Evolutionary conservation across 2,797 vertebrate species (phyloP), one percentile per base, ranked within the genome.

Genomic region (Orestias chungarensis): DNA sequence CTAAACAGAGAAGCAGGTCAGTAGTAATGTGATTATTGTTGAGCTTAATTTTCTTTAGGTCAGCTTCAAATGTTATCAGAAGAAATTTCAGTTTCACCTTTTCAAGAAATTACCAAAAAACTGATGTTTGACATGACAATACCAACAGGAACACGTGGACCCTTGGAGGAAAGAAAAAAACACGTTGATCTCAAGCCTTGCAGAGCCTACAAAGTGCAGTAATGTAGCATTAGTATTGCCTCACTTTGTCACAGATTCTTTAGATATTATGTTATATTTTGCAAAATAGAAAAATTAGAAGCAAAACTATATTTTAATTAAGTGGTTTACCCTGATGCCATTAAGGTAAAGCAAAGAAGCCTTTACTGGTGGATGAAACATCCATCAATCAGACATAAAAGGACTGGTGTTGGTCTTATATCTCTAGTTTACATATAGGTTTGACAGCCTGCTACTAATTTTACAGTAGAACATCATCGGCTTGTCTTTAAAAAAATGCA

Each of bases 51-150:
- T 87, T 83, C 68, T 67, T 55, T 64, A 25, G 69, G 79, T 82
- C 71, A 38, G 27, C 68, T 68, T 78, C 64, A 49, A 79, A 70
- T 71, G 43, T 86, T 85, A 86, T 80, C 70, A 74, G 83, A 75
- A 68, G 76, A 82, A 92, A 91, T 92, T 89, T 91, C 79, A 80
- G 81, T 75, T 57, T 81, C 88, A 91, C 83, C 86, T 82, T 86
- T 73, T 65, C 71, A 27, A 64, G 44, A 69, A 43, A n/a, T 66
- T 54, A 74, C 89, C 90, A 87, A 91, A 92, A 84, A 74, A 67
- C 75, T 67, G 38, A 71, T 27, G 40, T 72, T 79, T n/a, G 31
- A n/a, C 14, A 29, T 43, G 43, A 74, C 49, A 50, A 44, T 6
- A 6, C 42, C 49, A 7, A 33, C 54, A 57, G 54, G 71, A 82